These are phyloP conservation scores for Dysdera silvatica DNA, from an alignment of 1,140 invertebrate genomes.

Conservation along the genomic window DNA sequence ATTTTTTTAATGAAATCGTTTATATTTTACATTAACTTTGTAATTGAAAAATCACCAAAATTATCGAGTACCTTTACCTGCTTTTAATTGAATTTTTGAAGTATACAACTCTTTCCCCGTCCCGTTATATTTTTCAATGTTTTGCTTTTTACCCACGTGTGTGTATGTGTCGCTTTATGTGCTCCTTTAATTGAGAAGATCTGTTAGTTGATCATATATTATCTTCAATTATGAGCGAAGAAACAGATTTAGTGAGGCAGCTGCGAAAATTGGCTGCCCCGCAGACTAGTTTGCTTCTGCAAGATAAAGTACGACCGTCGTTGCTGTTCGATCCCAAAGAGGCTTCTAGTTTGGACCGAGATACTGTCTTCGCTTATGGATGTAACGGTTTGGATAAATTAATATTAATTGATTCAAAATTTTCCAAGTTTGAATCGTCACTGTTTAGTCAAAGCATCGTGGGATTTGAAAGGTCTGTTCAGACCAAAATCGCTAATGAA, in stretches of 20 bases:
- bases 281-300: slow-evolving; percentile 60
- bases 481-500: slow-evolving; percentile 63
- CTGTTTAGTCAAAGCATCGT: slow-evolving; percentile 67
- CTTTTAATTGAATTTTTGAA: no score
- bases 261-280: slow-evolving; percentile 68
- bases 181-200: no score
- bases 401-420: slow-evolving; percentile 58
- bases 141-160: no score
- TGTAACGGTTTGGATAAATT: slow-evolving; percentile 71
- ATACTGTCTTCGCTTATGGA: slow-evolving; percentile 77
- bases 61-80: no score
- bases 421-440: slow-evolving; percentile 61
- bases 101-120: no score
- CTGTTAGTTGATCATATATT: not conserved
- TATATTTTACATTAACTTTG: no score
- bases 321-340: slow-evolving; percentile 81
- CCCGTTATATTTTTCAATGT: no score
- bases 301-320: slow-evolving; percentile 61
- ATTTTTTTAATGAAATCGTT: no score
- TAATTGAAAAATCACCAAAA: no score
- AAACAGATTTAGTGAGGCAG: slow-evolving; percentile 72
- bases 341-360: slow-evolving; percentile 71
- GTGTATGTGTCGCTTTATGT: no score
- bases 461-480: slow-evolving; percentile 68
- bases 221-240: slow-evolving; percentile 3